Evolutionary conservation across 2,797 vertebrate species (phyloP).

Genomic region (Valencia hispanica): DNA sequence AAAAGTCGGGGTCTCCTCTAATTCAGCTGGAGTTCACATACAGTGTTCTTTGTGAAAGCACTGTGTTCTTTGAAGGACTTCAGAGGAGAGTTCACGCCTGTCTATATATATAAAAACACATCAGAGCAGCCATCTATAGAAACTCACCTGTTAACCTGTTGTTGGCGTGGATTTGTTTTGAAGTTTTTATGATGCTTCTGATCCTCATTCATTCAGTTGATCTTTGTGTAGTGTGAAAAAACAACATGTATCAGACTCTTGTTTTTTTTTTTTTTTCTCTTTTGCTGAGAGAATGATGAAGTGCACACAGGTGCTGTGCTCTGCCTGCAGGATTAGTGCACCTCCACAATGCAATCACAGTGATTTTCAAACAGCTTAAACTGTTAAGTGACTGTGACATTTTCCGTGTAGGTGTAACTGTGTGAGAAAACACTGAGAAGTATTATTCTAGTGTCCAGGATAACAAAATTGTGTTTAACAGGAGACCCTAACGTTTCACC

Average conservation of each 20-base stretch:
- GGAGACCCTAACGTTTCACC: not conserved
- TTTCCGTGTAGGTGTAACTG: not conserved
- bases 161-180: conserved; percentile 39
- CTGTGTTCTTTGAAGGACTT: conserved; percentile 38
- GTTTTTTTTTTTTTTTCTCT: too few species aligned
- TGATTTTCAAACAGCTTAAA: conserved; percentile 27
- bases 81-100: conserved; percentile 44
- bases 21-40: conserved; percentile 11
- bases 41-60: conserved; percentile 11
- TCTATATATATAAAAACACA: conserved; percentile 14
- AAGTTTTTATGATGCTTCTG: conserved; percentile 53
- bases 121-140: conserved; percentile 17
- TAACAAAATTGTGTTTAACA: not conserved
- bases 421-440: not conserved
- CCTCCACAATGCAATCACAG: conserved; percentile 21
- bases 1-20: not conserved
- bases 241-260: conserved; percentile 27
- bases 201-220: conserved; percentile 45
- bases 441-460: not conserved
- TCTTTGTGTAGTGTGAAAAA: conserved; percentile 50
- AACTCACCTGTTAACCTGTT: conserved; percentile 32
- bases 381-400: conserved; percentile 1
- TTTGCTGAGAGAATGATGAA: conserved; percentile 27
- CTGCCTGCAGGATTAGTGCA: not conserved
- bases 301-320: conserved; percentile 8